phyloP scores from a whole-genome alignment of 2,113 vertebrate species.

The Agelaius tricolor region DNA sequence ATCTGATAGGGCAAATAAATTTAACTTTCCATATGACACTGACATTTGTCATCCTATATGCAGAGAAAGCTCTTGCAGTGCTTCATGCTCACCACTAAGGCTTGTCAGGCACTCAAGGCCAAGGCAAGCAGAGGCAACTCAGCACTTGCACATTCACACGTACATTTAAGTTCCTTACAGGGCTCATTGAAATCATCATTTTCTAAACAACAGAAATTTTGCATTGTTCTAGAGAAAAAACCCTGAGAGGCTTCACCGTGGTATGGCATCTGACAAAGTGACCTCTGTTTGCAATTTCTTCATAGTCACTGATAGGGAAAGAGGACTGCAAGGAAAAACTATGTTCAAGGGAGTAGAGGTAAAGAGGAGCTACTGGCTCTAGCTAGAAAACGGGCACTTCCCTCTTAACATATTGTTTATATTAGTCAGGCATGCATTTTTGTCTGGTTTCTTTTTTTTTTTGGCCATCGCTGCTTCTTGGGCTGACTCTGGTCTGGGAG shows the following conservation, averaged over 20 bases:
- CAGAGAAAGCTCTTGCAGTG: background rate
- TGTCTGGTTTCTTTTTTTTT: slow-evolving; percentile 14
- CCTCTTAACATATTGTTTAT: background rate
- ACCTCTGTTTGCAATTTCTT: background rate
- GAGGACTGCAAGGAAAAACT: background rate
- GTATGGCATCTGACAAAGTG: background rate
- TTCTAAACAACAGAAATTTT: background rate
- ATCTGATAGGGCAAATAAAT: background rate
- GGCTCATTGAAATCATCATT: background rate
- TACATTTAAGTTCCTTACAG: background rate
- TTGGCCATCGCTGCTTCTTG: background rate
- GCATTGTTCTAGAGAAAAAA: background rate
- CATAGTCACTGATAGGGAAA: background rate
- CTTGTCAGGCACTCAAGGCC: background rate
- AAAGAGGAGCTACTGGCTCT: background rate
- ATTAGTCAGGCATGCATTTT: background rate
- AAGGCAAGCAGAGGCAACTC: background rate
- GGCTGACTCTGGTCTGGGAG: background rate
- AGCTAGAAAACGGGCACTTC: background rate
- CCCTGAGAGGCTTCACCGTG: background rate
- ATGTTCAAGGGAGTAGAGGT: background rate
- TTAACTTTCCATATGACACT: background rate
- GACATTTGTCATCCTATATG: background rate
- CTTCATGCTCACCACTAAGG: background rate
- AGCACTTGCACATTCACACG: fast-evolving